Conservation (phyloP, 2,113 vertebrate species). For the Oriolus oriolus region DNA sequence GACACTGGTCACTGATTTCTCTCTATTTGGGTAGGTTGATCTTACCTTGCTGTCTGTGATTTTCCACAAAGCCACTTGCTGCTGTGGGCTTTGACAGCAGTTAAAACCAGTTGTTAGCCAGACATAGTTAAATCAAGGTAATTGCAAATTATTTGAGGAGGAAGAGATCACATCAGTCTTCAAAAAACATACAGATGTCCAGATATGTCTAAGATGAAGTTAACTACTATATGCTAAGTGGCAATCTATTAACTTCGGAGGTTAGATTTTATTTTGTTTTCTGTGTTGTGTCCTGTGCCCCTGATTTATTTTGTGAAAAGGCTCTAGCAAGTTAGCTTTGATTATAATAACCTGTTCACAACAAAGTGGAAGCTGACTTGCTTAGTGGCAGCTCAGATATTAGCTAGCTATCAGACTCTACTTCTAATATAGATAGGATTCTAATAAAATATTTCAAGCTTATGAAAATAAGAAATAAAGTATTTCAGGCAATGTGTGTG, state of each 20-base stretch:
- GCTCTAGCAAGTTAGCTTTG: background rate
- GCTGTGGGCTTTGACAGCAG: background rate
- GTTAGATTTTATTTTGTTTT: background rate
- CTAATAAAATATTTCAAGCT: constrained; percentile 8
- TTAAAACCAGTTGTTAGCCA: background rate
- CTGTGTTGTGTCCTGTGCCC: accelerated
- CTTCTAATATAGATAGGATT: background rate
- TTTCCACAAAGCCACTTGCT: background rate
- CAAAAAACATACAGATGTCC: background rate
- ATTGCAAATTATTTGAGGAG: background rate
- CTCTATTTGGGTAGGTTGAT: background rate
- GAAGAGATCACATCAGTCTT: background rate
- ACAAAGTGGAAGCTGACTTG: background rate
- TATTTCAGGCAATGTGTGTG: background rate
- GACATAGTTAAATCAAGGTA: background rate
- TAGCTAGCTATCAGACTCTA: background rate
- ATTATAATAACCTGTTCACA: background rate
- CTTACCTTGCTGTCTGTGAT: background rate
- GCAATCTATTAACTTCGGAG: background rate
- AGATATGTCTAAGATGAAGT: background rate
- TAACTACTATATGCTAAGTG: background rate
- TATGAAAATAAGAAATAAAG: background rate
- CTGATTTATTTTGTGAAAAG: background rate
- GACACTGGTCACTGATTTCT: background rate
- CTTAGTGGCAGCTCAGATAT: background rate